These are phyloP conservation scores for Diaphora mendica DNA, from an alignment of 2,888 invertebrate genomes.

Conservation along the genomic window DNA sequence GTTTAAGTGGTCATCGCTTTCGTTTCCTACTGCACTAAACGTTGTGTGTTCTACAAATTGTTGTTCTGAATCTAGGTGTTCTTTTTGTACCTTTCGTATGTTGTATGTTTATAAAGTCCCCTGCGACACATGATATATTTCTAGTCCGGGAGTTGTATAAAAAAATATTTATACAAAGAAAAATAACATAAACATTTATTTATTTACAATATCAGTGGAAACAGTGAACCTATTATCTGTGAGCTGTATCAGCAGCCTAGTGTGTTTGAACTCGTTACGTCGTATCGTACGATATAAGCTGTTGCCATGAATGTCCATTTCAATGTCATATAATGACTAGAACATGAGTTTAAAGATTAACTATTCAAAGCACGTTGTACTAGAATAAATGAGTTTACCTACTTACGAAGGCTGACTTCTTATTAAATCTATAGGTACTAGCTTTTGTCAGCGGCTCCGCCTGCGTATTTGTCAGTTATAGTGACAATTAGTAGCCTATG, in stretches of 20 bases:
- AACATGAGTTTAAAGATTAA: background rate
- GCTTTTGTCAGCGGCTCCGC: too few species aligned
- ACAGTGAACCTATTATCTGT: conserved; percentile 13
- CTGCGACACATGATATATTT: too few species aligned
- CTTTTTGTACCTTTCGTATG: too few species aligned
- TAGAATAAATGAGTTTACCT: background rate
- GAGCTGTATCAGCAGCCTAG: conserved; percentile 2
- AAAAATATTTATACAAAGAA: background rate
- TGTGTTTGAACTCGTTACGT: conserved; percentile 15
- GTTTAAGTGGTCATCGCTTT: too few species aligned
- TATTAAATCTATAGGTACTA: background rate
- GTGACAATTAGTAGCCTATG: too few species aligned
- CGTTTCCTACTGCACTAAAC: too few species aligned
- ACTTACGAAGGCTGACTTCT: background rate
- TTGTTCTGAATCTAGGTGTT: too few species aligned
- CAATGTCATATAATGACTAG: conserved; percentile 14
- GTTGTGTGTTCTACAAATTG: too few species aligned
- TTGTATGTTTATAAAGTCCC: too few species aligned
- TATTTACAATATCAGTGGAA: conserved; percentile 6
- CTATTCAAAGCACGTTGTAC: background rate
- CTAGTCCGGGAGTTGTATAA: too few species aligned
- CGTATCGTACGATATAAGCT: background rate
- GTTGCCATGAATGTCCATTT: conserved; percentile 9
- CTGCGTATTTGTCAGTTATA: too few species aligned
- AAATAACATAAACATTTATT: conserved; percentile 1